Evolutionary conservation across 2,888 invertebrate species (phyloP).

Genomic region (Serrognathus titanus): DNA sequence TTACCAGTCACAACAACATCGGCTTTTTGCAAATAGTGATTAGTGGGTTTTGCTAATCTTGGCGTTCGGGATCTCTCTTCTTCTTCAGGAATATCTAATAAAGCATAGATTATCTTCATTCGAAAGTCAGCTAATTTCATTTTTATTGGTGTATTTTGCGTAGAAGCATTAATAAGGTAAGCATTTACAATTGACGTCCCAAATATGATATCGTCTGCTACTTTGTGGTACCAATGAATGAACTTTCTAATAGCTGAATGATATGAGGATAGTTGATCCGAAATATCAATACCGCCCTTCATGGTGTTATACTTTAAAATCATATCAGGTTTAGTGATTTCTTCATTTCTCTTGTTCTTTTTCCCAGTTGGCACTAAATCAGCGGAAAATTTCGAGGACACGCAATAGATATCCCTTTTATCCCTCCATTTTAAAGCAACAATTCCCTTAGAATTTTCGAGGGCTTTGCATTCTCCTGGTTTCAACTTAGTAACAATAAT

Average conservation of each 20-base stretch:
- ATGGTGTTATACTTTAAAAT: not conserved
- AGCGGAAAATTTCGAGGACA: not conserved
- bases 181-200: too few species aligned
- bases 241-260: not conserved
- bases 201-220: too few species aligned
- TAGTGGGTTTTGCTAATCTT: not conserved
- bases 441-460: not conserved
- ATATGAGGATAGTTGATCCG: constrained; percentile 1
- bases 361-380: not conserved
- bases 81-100: not conserved
- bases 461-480: not conserved
- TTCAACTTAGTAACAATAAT: not conserved
- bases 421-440: not conserved
- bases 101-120: not conserved
- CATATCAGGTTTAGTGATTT: not conserved
- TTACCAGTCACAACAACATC: too few species aligned
- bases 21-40: not conserved
- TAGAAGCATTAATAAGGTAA: not conserved
- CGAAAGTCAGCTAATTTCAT: not conserved
- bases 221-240: too few species aligned
- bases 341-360: not conserved
- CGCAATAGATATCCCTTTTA: not conserved
- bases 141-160: not conserved
- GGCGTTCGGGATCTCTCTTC: not conserved
- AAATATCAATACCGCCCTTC: not conserved